Base-by-base conservation (phyloP, 2,797 vertebrate species). In the Pangasius sanitwongsei region DNA sequence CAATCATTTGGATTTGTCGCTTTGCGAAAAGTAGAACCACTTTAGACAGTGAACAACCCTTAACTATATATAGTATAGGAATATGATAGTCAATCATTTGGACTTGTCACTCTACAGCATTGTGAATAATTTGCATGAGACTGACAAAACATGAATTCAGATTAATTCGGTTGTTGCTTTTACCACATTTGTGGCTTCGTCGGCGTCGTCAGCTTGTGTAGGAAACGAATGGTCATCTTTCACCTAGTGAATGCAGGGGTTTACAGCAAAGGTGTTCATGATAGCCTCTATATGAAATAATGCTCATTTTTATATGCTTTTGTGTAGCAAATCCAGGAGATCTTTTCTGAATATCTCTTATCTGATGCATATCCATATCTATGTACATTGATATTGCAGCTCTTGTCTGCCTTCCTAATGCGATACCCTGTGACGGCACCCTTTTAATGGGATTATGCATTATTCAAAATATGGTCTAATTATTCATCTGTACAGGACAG, bases 401-500 rank as follows among this genome's bases (percentile, higher is more conserved):
- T 18, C 44, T 55, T 65, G 23, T 15, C 70, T 31, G 55, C 59
- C 37, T 61, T 77, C 16, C 55, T 59, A 75, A 77, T 77, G 23
- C 13, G 34, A 50, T 37, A 82, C 55, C 80, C 53, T 1, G 2
- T 31, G 72, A 77, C 69, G 72, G 53, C 34, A 28, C 86, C 85
- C 78, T 81, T 80, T 80, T 91, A 88, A 88, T 89, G 59, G 11
- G 34, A 57, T 81, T 75, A 85, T 92, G 41, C 89, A 91, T 92
- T 87, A 91, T 92, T 83, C 77, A 91, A 59, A 86, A 85, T 91
- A 23, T 53, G 23, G 69, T 91, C 77, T 85, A 85, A 89, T 91
- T 92, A 91, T 91, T 90, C 83, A 88, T 87, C 83, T 87, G 80
- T 87, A 89, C 86, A 48, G 48, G 91, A 89, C 88, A 90, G 87